These are phyloP conservation scores for Tetrapedia diversipes DNA, from an alignment of 2,888 invertebrate genomes.

Conservation along the genomic window DNA sequence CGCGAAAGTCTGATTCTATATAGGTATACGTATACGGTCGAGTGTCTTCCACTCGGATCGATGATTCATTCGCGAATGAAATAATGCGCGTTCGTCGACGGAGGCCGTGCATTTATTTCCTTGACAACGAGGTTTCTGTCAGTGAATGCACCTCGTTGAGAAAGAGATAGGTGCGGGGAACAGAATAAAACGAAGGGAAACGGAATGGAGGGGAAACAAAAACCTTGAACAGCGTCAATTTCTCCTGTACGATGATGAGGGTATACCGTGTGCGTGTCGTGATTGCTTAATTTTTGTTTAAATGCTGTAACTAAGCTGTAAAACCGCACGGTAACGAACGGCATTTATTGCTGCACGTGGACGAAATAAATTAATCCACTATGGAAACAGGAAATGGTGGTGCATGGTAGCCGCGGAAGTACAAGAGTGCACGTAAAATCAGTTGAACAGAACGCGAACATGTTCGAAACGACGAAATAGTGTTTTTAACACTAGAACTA, in stretches of 20 bases:
- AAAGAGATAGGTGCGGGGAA: conserved; percentile 22
- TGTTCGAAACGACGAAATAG: too few relatives aligned
- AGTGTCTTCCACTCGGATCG: conserved; percentile 19
- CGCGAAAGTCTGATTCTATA: conserved; percentile 7
- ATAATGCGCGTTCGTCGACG: conserved; percentile 39
- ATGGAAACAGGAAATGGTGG: neutral
- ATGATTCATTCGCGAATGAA: conserved; percentile 49
- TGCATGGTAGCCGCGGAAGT: too few relatives aligned
- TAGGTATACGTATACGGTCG: neutral
- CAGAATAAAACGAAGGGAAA: neutral
- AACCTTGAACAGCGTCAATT: conserved; percentile 35
- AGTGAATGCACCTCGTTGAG: conserved; percentile 12
- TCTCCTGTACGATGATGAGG: conserved; percentile 20
- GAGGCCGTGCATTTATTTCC: conserved; percentile 48
- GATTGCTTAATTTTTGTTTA: too few relatives aligned
- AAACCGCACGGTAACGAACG: too few relatives aligned
- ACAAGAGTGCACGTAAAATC: too few relatives aligned
- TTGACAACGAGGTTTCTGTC: conserved; percentile 21
- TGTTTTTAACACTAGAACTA: too few relatives aligned
- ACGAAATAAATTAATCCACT: too few relatives aligned
- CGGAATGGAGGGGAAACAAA: neutral
- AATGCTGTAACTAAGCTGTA: too few relatives aligned
- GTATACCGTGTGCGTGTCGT: too few relatives aligned
- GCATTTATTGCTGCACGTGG: too few relatives aligned
- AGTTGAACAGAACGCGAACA: too few relatives aligned